Percentiles rank a stretch among this genome's conserved stretches.
Evolutionary conservation across 2,888 invertebrate species (phyloP).

Genomic region (Gymnoscelis rufifasciata): DNA sequence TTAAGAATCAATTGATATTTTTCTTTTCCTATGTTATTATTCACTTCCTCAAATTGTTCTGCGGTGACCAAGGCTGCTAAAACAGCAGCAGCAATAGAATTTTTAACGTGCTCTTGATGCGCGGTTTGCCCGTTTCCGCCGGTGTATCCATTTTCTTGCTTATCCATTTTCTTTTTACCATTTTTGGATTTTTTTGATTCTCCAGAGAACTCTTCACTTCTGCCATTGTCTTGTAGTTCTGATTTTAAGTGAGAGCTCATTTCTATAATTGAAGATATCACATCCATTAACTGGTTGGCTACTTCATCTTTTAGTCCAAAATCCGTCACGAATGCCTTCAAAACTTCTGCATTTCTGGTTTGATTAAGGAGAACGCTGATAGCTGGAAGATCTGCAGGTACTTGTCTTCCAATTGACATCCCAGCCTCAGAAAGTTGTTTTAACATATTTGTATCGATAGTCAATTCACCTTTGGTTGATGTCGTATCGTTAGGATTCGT

Average conservation of each 20-base stretch:
- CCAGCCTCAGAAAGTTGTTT: conserved; percentile 83
- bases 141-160: conserved; percentile 38
- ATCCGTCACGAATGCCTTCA: conserved; percentile 71
- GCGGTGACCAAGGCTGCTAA: conserved; percentile 72
- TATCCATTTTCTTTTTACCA: conserved; percentile 50
- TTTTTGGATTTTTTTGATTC: conserved; percentile 52
- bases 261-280: conserved; percentile 72
- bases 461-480: conserved; percentile 78
- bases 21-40: conserved; percentile 70
- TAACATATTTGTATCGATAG: conserved; percentile 82
- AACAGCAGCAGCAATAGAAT: conserved; percentile 75
- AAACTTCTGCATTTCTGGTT: conserved; percentile 68
- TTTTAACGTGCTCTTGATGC: conserved; percentile 73
- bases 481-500: conserved; percentile 73
- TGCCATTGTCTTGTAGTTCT: conserved; percentile 55
- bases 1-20: conserved; percentile 73
- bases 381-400: conserved; percentile 79
- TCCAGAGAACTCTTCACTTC: conserved; percentile 38
- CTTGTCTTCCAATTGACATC: conserved; percentile 82
- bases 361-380: conserved; percentile 79
- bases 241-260: conserved; percentile 72
- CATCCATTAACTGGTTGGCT: conserved; percentile 74
- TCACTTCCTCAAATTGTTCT: conserved; percentile 72
- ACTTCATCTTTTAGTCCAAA: conserved; percentile 73
- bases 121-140: conserved; percentile 51